Evolutionary conservation across 2,888 invertebrate species (phyloP).

Genomic region (Hyppa rectilinea): DNA sequence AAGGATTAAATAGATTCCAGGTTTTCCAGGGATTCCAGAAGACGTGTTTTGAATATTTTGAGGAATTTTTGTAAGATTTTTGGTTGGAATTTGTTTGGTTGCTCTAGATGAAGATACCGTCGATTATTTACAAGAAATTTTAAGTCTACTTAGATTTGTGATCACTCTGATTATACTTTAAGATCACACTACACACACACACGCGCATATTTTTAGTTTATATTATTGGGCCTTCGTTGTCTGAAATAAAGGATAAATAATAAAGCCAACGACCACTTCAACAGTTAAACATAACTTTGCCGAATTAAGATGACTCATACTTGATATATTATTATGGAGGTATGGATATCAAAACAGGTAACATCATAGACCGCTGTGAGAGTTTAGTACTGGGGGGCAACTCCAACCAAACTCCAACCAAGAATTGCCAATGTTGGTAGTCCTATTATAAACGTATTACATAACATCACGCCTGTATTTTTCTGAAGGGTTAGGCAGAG

Average conservation of each 20-base stretch:
- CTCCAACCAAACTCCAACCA: too few species aligned
- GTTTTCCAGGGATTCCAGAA: too few species aligned
- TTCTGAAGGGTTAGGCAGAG: too few species aligned
- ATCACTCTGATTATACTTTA: too few species aligned
- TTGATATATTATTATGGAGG: not conserved
- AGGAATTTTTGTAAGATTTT: not conserved
- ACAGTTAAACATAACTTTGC: not conserved
- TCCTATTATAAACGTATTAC: too few species aligned
- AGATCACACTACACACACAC: too few species aligned
- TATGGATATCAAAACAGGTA: not conserved
- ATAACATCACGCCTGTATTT: too few species aligned
- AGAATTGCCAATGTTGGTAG: too few species aligned
- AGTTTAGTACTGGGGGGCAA: not conserved
- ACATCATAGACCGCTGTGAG: not conserved
- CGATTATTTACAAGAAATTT: not conserved
- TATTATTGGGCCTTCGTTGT: too few species aligned
- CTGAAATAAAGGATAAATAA: too few species aligned
- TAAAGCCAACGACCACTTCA: not conserved
- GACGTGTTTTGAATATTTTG: slow-evolving; percentile 42
- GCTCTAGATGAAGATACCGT: not conserved
- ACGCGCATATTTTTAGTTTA: too few species aligned
- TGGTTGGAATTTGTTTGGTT: slow-evolving; percentile 2
- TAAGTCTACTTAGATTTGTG: not conserved
- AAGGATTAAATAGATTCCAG: slow-evolving; percentile 38
- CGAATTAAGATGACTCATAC: not conserved